Evolutionary conservation across 2,888 invertebrate genomes (phyloP).

Genomic region (Phoenoteleia sp.): DNA sequence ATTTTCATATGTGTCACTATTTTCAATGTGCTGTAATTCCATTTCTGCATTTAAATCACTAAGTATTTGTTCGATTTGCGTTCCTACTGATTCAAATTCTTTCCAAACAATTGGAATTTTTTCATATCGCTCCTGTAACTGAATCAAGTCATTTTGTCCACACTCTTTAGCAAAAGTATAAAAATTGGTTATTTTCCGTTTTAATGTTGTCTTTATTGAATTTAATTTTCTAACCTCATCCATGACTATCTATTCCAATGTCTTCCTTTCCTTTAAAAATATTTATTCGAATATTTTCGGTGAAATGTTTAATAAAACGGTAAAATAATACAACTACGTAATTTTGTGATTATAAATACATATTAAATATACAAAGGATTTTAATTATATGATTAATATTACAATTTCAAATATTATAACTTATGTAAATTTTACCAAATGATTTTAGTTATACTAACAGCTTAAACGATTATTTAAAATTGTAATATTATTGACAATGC

Average conservation of each 20-base stretch:
- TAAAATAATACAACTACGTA: too few species aligned
- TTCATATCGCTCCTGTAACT: constrained; percentile 14
- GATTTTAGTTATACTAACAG: too few species aligned
- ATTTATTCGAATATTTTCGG: not conserved
- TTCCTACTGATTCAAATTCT: constrained; percentile 3
- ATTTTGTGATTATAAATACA: too few species aligned
- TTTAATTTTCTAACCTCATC: not conserved
- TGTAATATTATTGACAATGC: too few species aligned
- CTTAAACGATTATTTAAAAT: too few species aligned
- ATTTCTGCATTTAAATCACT: not conserved
- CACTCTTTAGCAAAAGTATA: not conserved
- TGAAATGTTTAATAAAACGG: too few species aligned
- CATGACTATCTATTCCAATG: not conserved
- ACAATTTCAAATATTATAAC: too few species aligned
- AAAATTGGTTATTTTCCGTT: constrained; percentile 15
- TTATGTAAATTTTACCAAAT: too few species aligned
- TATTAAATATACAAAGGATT: too few species aligned
- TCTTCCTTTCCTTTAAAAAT: not conserved
- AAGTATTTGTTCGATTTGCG: constrained; percentile 4
- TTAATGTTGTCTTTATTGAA: not conserved
- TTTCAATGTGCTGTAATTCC: not conserved
- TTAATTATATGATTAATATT: too few species aligned
- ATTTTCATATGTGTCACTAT: constrained; percentile 13
- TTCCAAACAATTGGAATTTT: constrained; percentile 1
- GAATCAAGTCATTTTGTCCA: constrained; percentile 2